Evolutionary conservation across 1,140 invertebrate species (phyloP), one percentile per base, ranked within the genome.

Genomic region (Heterodera schachtii): DNA sequence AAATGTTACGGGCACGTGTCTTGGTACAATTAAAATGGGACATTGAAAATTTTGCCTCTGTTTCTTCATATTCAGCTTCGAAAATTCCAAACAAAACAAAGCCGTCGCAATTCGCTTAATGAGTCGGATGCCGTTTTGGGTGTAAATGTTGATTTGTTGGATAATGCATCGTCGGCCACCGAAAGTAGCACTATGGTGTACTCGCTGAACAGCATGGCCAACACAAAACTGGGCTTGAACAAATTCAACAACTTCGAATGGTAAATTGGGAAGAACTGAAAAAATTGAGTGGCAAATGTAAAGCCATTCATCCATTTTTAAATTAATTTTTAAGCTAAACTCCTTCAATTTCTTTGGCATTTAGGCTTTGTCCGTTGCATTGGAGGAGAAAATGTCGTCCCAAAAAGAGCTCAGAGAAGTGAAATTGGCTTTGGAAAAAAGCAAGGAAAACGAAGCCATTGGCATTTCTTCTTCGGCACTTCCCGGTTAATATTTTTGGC

Each of bases 331-430:
- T n/a, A n/a, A n/a, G n/a, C n/a, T n/a, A n/a, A n/a, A n/a, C n/a
- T n/a, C n/a, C n/a, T n/a, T n/a, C n/a, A n/a, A n/a, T n/a, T n/a
- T n/a, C n/a, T n/a, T n/a, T n/a, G n/a, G n/a, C n/a, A n/a, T n/a
- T n/a, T 66, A 84, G 85, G 85, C 85, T 0, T 76, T 86, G n/a
- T 67, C 83, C 21, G 70, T 82, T 73, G 83, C 85, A 11, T 78
- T 86, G 43, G 83, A 87, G 9, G 85, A 86, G 75, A 86, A 86
- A 81, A 87, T 85, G n/a, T n/a, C 16, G 0, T 70, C 86, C 5
- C 85, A 86, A 75, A 64, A 73, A 2, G 85, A 86, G 70, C 66
- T 86, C 9, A 64, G 80, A 70, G 83, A 75, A 71, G 16, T 82
- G 19, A 69, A 78, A 85, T 70, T 47, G 57, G 52, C 49, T 31